Evolutionary conservation across 2,797 vertebrate species (phyloP).

Genomic region (Adelosebastes latens): DNA sequence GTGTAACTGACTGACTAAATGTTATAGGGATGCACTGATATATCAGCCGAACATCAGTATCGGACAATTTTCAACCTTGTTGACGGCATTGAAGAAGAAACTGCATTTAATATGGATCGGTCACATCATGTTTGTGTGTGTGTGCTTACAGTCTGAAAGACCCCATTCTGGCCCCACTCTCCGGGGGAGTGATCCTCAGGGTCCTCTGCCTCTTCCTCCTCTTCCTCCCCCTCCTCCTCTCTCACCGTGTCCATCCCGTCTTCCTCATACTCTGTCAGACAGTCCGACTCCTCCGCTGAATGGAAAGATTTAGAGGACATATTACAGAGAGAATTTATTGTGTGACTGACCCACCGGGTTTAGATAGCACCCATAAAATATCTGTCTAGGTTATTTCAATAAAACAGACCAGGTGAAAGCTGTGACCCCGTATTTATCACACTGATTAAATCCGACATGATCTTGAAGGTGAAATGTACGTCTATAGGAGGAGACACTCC

Average conservation of each 20-base stretch:
- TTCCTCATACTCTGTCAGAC: slow-evolving; percentile 92
- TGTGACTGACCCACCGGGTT: background rate
- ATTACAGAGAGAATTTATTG: slow-evolving; percentile 38
- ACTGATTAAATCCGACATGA: slow-evolving; percentile 5
- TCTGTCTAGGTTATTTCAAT: slow-evolving; percentile 10
- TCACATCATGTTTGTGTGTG: background rate
- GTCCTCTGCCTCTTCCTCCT: slow-evolving; percentile 85
- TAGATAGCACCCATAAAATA: slow-evolving; percentile 33
- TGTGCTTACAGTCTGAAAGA: slow-evolving; percentile 83
- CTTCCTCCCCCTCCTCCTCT: slow-evolving; percentile 85
- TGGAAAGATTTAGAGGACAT: slow-evolving; percentile 50
- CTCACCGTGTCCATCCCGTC: slow-evolving; percentile 88
- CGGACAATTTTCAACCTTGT: no score
- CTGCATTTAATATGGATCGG: background rate
- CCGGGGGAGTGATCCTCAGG: slow-evolving; percentile 81
- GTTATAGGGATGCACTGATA: no score
- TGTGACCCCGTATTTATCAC: slow-evolving; percentile 27
- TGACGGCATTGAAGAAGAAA: background rate
- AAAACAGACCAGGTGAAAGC: slow-evolving; percentile 14
- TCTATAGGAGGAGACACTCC: background rate
- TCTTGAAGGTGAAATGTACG: background rate
- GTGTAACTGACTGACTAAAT: no score
- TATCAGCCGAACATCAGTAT: background rate
- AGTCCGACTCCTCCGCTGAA: slow-evolving; percentile 90
- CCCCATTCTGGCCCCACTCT: slow-evolving; percentile 80